Base-by-base conservation (phyloP, 2,888 invertebrate species). In the Melitaea athalia region DNA sequence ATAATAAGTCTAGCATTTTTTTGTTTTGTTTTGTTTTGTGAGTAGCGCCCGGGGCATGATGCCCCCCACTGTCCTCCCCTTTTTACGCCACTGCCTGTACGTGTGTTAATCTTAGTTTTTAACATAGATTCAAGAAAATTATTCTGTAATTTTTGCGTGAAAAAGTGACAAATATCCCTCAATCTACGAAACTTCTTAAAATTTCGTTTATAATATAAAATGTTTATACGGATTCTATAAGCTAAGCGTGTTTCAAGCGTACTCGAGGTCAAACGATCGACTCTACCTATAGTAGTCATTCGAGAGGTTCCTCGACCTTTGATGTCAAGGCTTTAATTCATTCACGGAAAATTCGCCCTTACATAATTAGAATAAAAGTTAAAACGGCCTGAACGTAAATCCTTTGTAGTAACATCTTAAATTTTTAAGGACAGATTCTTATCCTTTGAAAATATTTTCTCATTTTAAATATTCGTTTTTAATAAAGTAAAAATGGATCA, bases 301-400 rank as follows among this genome's bases (percentile, higher is more conserved):
- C 67, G 50, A 52, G 61, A 70, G 69, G 64, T 52, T 66, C 70
- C 73, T 73, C 67, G 62, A 67, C 60, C 49, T 64, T 57, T 66
- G 42, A 38, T 64, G 61, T 55, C 64, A 73, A 73, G 68, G 71
- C 57, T 42, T 57, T 15, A 15, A 43, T 59, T 55, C 57, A 43
- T 15, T 10, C 53, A 63, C 31, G 31, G 24, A 42, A 63, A 17
- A 47, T 4, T 24, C 31, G 50, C 57, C 62, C 49, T 43, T 42
- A 50, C 15, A 0, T 0, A n/a, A 8, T 59, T 49, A 47, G 17
- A 6, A 42, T 67, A 67, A 17, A 24, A 47, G 6, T 17, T 31
- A 38, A 50, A 49, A 47, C 61, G 42, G 12, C 11, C 8, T 42
- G 24, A n/a, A 57, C 8, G 15, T 42, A 15, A 15, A 12, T 15